Evolutionary conservation across 2,888 invertebrate genomes (phyloP), one percentile per base, ranked within the genome.

Genomic region (Volucella bombylans): DNA sequence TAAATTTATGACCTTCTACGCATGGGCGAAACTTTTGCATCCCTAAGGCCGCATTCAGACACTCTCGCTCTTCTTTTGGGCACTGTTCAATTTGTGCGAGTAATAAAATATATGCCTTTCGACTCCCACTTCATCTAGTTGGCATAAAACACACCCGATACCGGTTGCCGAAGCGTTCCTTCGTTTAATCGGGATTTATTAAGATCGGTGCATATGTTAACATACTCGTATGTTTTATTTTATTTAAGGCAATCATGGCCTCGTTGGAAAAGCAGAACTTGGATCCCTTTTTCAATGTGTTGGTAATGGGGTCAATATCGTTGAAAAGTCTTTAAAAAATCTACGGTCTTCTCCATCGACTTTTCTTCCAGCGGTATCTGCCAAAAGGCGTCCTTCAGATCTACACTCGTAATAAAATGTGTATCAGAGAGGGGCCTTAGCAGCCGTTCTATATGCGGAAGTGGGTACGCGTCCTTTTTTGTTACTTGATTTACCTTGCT

Each of bases 371-470:
- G 18, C 18, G 69, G 57, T 31, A 76, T 2, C n/a, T 41, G 65
- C 47, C 54, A 52, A 62, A 85, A 87, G 0, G 80, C 85, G 3
- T 83, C 77, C 15, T 82, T 18, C 18, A 73, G 50, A 81, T 81
- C 82, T 1, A 85, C 12, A 10, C 65, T 71, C 1, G 81, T 80
- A 1, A 86, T 80, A 38, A 59, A 87, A 39, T 82, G 41, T 11
- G 79, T 57, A 14, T 62, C 2, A 69, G 52, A 55, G 11, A 80
- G 45, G 14, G 1, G 18, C 2, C 18, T 2, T 18, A 18, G 18
- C 18, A 18, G 18, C 18, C 18, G 1, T 18, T 18, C 18, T 18
- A 18, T 18, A 18, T 18, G 18, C 18, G 18, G 18, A 18, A 18
- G 18, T 18, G 18, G 18, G 2, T 18, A 18, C 18, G 18, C 18